phyloP scores from a whole-genome alignment of 1,140 invertebrate genomes.

The Pseudomyrmex sp. region DNA sequence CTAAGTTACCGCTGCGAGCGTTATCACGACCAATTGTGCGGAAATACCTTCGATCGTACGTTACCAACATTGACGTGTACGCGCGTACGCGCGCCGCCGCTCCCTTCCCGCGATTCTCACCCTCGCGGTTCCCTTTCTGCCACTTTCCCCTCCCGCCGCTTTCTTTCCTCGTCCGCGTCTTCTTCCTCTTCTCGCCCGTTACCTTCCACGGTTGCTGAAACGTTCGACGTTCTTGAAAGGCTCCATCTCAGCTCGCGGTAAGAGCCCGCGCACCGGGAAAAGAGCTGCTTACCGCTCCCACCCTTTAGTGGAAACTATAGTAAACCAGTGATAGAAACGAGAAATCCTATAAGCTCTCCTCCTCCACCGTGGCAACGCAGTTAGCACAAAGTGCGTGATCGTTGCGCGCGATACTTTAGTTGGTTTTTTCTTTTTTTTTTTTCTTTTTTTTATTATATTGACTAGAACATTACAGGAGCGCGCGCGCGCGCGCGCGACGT shows the following conservation, averaged over 20 bases:
- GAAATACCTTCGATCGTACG: slow-evolving; percentile 50
- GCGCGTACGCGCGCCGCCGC: background rate
- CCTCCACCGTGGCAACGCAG: slow-evolving; percentile 63
- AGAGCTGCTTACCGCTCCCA: slow-evolving; percentile 62
- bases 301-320: slow-evolving; percentile 54
- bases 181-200: slow-evolving; percentile 12
- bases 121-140: background rate
- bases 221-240: slow-evolving; percentile 65
- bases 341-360: slow-evolving; percentile 69
- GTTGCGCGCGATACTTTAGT: background rate
- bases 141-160: background rate
- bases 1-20: slow-evolving; percentile 46
- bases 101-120: background rate
- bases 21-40: slow-evolving; percentile 58
- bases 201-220: slow-evolving; percentile 46
- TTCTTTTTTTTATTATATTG: no score
- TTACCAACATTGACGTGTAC: slow-evolving; percentile 52
- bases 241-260: slow-evolving; percentile 50
- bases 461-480: no score
- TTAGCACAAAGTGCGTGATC: slow-evolving; percentile 60
- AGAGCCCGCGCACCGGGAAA: slow-evolving; percentile 53
- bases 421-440: background rate
- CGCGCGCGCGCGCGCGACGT: no score
- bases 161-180: background rate
- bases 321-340: slow-evolving; percentile 64